phyloP scores from a whole-genome alignment of 2,113 vertebrate genomes.

The Galeopterus variegatus region DNA sequence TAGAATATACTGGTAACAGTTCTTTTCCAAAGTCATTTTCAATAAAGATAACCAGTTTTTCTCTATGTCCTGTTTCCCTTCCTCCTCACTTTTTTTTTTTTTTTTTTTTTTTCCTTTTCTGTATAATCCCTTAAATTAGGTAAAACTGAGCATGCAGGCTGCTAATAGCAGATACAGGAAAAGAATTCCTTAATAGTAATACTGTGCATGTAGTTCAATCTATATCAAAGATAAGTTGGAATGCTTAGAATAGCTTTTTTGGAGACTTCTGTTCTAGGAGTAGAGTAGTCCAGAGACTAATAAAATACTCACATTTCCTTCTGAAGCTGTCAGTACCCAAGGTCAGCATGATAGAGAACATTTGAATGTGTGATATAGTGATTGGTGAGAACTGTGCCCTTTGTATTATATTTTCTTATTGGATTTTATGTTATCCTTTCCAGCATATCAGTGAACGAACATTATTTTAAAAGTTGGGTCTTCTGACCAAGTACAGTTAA shows the following conservation, averaged over 20 bases:
- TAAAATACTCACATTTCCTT: neutral
- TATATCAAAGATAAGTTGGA: neutral
- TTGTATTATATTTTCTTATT: neutral
- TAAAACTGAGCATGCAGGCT: neutral
- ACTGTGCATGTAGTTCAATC: neutral
- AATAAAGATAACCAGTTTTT: neutral
- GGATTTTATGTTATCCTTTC: constrained; percentile 16
- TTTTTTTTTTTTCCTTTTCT: too few species aligned
- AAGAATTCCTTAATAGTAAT: neutral
- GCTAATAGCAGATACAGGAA: neutral
- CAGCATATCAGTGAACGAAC: neutral
- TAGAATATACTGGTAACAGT: neutral
- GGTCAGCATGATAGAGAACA: neutral
- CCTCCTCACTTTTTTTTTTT: neutral
- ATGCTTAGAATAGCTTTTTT: neutral
- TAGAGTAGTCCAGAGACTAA: neutral
- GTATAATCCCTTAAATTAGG: constrained; percentile 30
- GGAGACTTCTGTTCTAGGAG: neutral
- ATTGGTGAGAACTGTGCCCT: neutral
- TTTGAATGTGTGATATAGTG: neutral
- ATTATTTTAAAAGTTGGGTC: constrained; percentile 9
- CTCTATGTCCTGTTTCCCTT: neutral
- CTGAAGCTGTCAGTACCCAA: neutral
- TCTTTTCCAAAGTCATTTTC: constrained; percentile 17
- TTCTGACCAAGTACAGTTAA: neutral